Conservation (phyloP, 2,113 vertebrate genomes). For the Ahaetulla prasina region DNA sequence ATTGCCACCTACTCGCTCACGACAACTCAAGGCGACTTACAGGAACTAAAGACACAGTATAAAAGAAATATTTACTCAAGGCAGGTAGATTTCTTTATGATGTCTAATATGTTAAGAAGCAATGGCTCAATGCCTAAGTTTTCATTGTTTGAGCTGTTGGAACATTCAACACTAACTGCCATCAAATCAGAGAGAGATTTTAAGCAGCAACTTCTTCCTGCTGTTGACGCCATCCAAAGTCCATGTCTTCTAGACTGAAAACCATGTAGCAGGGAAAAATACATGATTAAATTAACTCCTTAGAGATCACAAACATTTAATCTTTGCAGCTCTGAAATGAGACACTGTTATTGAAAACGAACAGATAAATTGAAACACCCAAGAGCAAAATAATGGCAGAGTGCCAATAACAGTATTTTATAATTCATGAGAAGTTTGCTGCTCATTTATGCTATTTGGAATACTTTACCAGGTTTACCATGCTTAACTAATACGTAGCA, state of each 20-base stretch:
- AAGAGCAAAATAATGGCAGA: neutral
- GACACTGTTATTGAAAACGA: neutral
- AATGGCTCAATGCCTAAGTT: neutral
- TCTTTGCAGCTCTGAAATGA: constrained; percentile 35
- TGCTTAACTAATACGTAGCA: neutral
- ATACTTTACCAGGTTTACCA: neutral
- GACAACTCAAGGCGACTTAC: neutral
- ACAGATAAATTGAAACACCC: neutral
- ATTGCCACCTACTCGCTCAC: neutral
- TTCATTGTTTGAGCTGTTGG: neutral
- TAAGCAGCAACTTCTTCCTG: neutral
- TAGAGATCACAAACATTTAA: constrained; percentile 32
- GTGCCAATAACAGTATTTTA: neutral
- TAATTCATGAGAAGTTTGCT: neutral
- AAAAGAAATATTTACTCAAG: neutral
- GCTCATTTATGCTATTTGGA: neutral
- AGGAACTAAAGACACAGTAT: neutral
- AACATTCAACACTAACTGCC: constrained; percentile 3
- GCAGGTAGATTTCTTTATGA: neutral
- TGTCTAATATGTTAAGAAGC: neutral
- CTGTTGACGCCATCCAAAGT: constrained; percentile 10
- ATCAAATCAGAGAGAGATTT: neutral
- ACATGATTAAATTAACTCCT: constrained; percentile 3
- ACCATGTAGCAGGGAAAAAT: neutral
- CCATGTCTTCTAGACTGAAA: constrained; percentile 14